These are phyloP conservation scores for Phenacoccus solenopsis DNA, from an alignment of 1,140 invertebrate genomes.

Conservation along the genomic window DNA sequence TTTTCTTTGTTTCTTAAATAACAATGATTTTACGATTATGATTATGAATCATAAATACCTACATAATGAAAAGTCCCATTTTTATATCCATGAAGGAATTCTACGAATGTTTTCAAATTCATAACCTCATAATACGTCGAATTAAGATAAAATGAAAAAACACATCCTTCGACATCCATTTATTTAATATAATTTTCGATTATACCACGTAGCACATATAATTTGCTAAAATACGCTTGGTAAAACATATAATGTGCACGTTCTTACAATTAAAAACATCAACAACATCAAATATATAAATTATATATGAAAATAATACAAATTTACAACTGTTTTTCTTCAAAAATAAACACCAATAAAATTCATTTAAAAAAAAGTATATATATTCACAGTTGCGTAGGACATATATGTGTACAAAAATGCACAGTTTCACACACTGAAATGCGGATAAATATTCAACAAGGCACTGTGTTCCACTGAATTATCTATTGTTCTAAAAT, in stretches of 20 bases:
- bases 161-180: not conserved
- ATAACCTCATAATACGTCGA: too few relatives aligned
- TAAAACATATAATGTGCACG: constrained; percentile 13
- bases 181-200: constrained; percentile 8
- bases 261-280: constrained; percentile 16
- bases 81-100: too few relatives aligned
- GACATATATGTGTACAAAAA: constrained; percentile 5
- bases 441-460: not conserved
- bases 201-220: constrained; percentile 15
- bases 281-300: constrained; percentile 17
- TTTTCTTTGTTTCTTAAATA: too few relatives aligned
- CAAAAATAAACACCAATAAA: constrained; percentile 8
- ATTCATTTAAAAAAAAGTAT: not conserved
- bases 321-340: constrained; percentile 17
- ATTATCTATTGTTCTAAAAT: constrained; percentile 4
- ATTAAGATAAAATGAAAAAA: not conserved
- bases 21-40: too few relatives aligned
- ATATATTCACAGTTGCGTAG: constrained; percentile 8
- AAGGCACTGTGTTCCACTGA: not conserved
- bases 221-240: constrained; percentile 13
- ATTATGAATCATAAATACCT: too few relatives aligned
- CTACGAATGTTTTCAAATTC: too few relatives aligned
- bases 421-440: not conserved
- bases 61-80: too few relatives aligned
- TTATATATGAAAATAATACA: constrained; percentile 8